A percentile compares a stretch with the other conserved stretches of the same genome.
Evolutionary conservation across 2,888 invertebrate species (phyloP).

Genomic region (Hydroisotoma schaefferi): DNA sequence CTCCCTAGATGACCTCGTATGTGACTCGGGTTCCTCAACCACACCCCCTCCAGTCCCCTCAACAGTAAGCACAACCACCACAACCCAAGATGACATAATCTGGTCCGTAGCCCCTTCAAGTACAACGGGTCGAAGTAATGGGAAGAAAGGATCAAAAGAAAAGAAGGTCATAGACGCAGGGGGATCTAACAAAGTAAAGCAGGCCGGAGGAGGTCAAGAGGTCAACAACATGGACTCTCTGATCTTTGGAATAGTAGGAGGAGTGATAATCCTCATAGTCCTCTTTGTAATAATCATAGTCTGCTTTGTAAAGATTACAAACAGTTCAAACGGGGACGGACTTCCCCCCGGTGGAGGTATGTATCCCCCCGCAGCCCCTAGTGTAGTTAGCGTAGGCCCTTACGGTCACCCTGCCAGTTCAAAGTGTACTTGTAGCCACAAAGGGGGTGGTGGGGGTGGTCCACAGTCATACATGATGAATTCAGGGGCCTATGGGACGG

Average conservation of each 20-base stretch:
- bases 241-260: conserved; percentile 92
- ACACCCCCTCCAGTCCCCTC: conserved; percentile 53
- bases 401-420: conserved; percentile 48
- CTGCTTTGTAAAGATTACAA: conserved; percentile 74
- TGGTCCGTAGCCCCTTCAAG: conserved; percentile 82
- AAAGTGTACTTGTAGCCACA: conserved; percentile 48
- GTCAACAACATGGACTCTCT: conserved; percentile 82
- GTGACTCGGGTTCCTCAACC: conserved; percentile 62
- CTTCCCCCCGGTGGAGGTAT: conserved; percentile 17
- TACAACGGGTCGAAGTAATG: conserved; percentile 47
- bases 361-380: conserved; percentile 52
- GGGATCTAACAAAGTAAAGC: conserved; percentile 56
- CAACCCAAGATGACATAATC: conserved; percentile 80
- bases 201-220: too few relatives aligned
- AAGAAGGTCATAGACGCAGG: conserved; percentile 23
- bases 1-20: conserved; percentile 75
- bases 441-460: conserved; percentile 49
- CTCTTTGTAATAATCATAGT: conserved; percentile 77
- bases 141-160: conserved; percentile 6
- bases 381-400: conserved; percentile 46
- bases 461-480: conserved; percentile 50
- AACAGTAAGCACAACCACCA: conserved; percentile 58
- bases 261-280: conserved; percentile 85
- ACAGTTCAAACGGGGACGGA: conserved; percentile 25
- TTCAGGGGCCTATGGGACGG: conserved; percentile 23